Evolutionary conservation across 30 jellyfish, hydroid and myxozoan genomes (phyloP).

Genomic region (Phacellophora camtschatica): DNA sequence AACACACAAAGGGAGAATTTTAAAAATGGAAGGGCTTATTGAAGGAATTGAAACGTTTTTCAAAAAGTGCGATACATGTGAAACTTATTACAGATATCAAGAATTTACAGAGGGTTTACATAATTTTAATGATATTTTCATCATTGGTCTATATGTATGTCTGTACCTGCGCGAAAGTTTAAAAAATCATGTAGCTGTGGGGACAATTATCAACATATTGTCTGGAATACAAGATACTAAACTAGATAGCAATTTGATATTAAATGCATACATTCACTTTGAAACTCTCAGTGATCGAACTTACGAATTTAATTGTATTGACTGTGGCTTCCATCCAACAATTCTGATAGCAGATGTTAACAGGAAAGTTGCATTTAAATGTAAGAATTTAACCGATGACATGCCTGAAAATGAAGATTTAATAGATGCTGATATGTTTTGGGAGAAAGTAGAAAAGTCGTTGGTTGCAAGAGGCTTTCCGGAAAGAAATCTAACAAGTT

Average conservation of each 20-base stretch:
- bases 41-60: constrained; percentile 19
- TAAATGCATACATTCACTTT: constrained; percentile 17
- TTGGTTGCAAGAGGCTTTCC: constrained; percentile 17
- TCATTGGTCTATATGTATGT: constrained; percentile 36
- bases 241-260: no score
- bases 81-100: constrained; percentile 45
- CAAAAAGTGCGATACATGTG: constrained; percentile 35
- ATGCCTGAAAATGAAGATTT: neutral
- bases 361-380: constrained; percentile 56
- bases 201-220: neutral
- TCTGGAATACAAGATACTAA: no score
- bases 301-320: constrained; percentile 36
- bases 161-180: constrained; percentile 4
- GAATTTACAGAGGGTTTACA: constrained; percentile 54
- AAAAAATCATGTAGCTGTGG: constrained; percentile 26
- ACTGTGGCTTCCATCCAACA: constrained; percentile 44
- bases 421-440: constrained; percentile 15
- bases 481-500: neutral
- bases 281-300: constrained; percentile 20
- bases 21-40: constrained; percentile 3
- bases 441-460: constrained; percentile 31
- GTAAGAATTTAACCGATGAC: neutral
- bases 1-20: neutral
- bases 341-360: constrained; percentile 59
- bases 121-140: constrained; percentile 45